Conservation (phyloP, 2,888 invertebrate species). For the Drosophila gaucha region DNA sequence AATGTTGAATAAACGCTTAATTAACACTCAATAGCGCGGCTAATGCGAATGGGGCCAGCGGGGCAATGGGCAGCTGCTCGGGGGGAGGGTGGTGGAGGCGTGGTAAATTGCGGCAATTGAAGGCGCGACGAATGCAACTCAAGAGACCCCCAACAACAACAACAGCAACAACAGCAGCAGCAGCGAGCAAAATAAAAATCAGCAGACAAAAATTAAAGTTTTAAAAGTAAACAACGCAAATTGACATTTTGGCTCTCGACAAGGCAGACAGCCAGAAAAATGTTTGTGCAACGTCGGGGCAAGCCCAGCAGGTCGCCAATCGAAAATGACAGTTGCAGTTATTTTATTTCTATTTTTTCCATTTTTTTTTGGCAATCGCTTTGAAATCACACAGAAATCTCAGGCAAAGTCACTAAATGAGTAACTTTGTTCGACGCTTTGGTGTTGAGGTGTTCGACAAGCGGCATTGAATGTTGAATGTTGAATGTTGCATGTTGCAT, state of each 20-base stretch:
- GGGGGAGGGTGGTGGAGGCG: background rate
- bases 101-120: constrained; percentile 73
- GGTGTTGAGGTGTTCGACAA: constrained; percentile 52
- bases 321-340: constrained; percentile 81
- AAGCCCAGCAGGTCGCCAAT: constrained; percentile 79
- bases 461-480: constrained; percentile 61
- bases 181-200: constrained; percentile 33
- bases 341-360: constrained; percentile 45
- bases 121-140: constrained; percentile 79
- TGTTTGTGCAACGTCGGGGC: constrained; percentile 60
- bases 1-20: constrained; percentile 78
- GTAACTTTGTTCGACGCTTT: constrained; percentile 64
- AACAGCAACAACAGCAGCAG: constrained; percentile 11
- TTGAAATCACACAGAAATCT: constrained; percentile 35
- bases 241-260: constrained; percentile 75
- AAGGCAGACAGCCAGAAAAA: constrained; percentile 52
- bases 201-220: constrained; percentile 67
- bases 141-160: constrained; percentile 30
- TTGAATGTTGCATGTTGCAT: constrained; percentile 39
- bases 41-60: constrained; percentile 52
- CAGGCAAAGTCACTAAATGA: constrained; percentile 66
- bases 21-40: constrained; percentile 75
- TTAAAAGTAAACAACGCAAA: constrained; percentile 78
- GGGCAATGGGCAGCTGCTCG: no score
- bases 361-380: constrained; percentile 46